Percentiles rank a stretch among this genome's conserved stretches.
Conservation (phyloP, 2,797 vertebrate genomes). For the Phylloscopus collybita region DNA sequence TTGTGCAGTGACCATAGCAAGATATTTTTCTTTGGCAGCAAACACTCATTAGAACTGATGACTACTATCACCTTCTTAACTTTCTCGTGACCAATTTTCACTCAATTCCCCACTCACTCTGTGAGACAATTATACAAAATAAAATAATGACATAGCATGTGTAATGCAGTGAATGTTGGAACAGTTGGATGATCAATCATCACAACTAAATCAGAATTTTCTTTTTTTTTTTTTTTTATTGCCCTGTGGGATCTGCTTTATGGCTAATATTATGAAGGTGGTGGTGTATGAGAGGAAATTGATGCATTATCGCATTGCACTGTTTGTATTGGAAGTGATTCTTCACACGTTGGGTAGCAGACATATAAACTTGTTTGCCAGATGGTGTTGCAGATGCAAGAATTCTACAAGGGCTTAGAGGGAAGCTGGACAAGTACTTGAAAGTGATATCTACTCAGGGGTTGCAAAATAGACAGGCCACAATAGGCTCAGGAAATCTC, state of each 20-base stretch:
- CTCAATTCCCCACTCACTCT: not conserved
- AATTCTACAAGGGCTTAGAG: constrained; percentile 7
- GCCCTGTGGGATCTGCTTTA: not conserved
- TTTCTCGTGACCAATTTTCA: not conserved
- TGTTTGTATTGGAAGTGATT: not conserved
- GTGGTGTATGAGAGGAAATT: not conserved
- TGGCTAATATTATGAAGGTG: not conserved
- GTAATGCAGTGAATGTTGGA: not conserved
- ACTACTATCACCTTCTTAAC: not conserved
- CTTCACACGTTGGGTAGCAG: not conserved
- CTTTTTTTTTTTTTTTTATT: not conserved
- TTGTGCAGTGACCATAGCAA: not conserved
- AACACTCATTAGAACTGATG: not conserved
- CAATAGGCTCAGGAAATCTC: constrained; percentile 29
- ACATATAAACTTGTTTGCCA: not conserved
- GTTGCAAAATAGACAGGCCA: not conserved
- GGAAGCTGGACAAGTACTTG: not conserved
- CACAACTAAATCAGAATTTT: not conserved
- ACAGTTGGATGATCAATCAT: not conserved
- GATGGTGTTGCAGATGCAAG: constrained; percentile 38
- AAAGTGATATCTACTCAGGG: constrained; percentile 22
- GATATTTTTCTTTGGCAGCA: not conserved
- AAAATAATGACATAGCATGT: not conserved
- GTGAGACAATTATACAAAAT: not conserved
- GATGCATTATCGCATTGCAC: not conserved